Evolutionary conservation across 1,140 invertebrate genomes (phyloP).

Genomic region (Macrobrachium rosenbergii): DNA sequence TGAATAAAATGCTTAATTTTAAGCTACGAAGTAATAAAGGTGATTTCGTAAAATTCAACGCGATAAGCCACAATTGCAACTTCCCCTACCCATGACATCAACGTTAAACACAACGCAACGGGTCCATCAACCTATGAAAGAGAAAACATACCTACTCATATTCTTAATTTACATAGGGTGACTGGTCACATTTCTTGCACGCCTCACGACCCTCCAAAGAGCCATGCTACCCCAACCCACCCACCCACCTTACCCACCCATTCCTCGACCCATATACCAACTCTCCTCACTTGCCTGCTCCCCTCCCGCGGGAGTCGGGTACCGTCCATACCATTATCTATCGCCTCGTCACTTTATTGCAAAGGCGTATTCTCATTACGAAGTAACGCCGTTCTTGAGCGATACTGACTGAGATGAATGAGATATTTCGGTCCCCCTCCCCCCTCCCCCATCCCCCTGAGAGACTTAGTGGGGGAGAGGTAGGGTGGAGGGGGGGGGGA

Average conservation of each 20-base stretch:
- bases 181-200: conserved; percentile 50
- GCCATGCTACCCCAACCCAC: neutral
- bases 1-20: too few species aligned
- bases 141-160: conserved; percentile 38
- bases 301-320: too few species aligned
- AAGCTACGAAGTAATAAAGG: too few species aligned
- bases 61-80: too few species aligned
- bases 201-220: conserved; percentile 28
- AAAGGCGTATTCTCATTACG: conserved; percentile 41
- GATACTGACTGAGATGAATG: conserved; percentile 43
- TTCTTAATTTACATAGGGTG: conserved; percentile 51
- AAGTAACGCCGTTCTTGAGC: conserved; percentile 21
- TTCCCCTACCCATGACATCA: too few species aligned
- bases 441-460: neutral
- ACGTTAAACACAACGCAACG: too few species aligned
- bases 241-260: neutral
- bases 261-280: too few species aligned
- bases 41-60: too few species aligned
- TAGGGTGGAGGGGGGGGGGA: neutral
- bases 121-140: neutral
- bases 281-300: too few species aligned
- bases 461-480: conserved; percentile 2
- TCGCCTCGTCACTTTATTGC: conserved; percentile 31
- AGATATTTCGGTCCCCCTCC: conserved; percentile 30
- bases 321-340: too few species aligned